Base-by-base conservation (phyloP, 23 tunicate genomes). In the Ascidia mentula region DNA sequence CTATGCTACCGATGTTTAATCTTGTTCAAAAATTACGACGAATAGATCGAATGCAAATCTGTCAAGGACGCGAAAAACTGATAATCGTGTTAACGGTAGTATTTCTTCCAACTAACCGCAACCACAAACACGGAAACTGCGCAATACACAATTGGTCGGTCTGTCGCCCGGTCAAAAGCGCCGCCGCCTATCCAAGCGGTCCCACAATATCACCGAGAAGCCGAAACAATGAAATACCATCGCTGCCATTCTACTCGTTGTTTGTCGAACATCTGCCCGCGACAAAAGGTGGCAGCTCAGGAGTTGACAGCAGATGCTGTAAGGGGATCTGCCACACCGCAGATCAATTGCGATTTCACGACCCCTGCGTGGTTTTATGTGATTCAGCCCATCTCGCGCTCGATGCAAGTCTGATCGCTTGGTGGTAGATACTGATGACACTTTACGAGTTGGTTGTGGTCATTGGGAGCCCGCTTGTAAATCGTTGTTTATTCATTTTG, bases 221-320 rank as follows among this genome's bases (percentile, higher is more conserved):
- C 24, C 65, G 28, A 9, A 9, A 53, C 65, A 53, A 53, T 5
- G 65, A 53, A 53, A 53, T 53, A 53, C 65, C 65, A 28, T 53
- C 4, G 65, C n/a, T 53, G 28, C 65, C 13, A 53, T 53, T 53
- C 65, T 53, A 9, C 65, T 3, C 28, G 24, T 3, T 53, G 65
- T 53, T 53, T 53, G 65, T 53, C 24, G 65, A 9, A 53, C 65
- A 53, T 53, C 65, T 53, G 65, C 12, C 2, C 65, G 24, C 22
- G 13, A 53, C 65, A 53, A 53, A 53, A 28, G 65, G 28, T 53
- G 28, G 7, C 65, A 9, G 28, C 65, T 26, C 65, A 9, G 4
- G 65, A 53, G n/a, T n/a, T 53, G 65, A 53, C 13, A 53, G 24
- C 65, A 53, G 65, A 53, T 53, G 65, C 65, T 9, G 65, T 53